These are phyloP conservation scores for Ornithoptera alexandrae DNA, from an alignment of 2,888 invertebrate genomes.

Conservation along the genomic window DNA sequence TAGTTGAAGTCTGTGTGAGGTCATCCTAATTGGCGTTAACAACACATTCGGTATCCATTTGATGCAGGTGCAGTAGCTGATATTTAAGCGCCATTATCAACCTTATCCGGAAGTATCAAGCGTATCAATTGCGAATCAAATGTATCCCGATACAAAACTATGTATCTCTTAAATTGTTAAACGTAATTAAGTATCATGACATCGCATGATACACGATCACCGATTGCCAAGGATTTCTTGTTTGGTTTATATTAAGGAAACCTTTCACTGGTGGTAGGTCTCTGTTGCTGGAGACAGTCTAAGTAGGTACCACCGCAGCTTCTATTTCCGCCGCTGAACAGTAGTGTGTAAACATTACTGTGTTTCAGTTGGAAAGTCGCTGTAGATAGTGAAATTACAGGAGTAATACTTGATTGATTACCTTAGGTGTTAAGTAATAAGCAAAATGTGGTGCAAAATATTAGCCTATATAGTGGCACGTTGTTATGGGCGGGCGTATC, in stretches of 20 bases:
- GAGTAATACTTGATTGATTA: no score
- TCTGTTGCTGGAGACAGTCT: no score
- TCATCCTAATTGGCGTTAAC: slow-evolving; percentile 13
- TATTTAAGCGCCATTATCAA: neutral
- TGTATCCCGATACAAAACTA: neutral
- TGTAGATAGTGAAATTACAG: no score
- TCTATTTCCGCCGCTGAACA: no score
- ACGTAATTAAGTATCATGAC: slow-evolving; percentile 24
- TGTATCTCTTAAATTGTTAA: slow-evolving; percentile 1
- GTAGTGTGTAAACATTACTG: no score
- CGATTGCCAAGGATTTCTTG: slow-evolving; percentile 1
- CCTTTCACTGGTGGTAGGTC: no score
- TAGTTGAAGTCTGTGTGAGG: neutral
- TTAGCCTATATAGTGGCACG: no score
- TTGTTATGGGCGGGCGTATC: no score
- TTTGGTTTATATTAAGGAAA: slow-evolving; percentile 14
- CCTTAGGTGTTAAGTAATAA: no score
- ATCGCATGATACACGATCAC: slow-evolving; percentile 21
- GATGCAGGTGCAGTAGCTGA: slow-evolving; percentile 12
- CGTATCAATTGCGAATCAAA: neutral
- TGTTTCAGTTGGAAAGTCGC: no score
- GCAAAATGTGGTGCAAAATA: no score
- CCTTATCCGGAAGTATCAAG: neutral
- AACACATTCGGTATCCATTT: slow-evolving; percentile 11
- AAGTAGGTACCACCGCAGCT: no score